phyloP scores from a whole-genome alignment of 2,113 vertebrate genomes.

The Sterna hirundo region DNA sequence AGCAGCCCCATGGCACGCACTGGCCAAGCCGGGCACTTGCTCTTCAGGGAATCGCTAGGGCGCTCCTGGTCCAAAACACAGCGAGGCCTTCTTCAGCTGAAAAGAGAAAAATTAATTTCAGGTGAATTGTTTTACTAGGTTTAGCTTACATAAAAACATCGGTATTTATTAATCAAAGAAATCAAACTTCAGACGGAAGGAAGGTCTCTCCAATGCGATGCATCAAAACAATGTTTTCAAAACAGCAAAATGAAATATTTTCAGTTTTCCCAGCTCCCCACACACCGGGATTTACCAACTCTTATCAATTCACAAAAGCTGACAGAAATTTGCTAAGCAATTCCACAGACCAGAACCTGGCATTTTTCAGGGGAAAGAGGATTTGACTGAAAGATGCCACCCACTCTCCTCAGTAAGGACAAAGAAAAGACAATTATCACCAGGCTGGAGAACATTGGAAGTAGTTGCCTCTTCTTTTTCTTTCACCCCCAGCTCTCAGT shows the following conservation, averaged over 20 bases:
- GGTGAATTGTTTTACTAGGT: rapidly evolving
- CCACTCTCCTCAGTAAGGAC: background rate
- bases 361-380: background rate
- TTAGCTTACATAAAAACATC: background rate
- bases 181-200: background rate
- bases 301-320: background rate
- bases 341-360: background rate
- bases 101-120: background rate
- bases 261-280: background rate
- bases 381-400: background rate
- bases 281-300: background rate
- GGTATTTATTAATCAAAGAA: background rate
- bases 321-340: background rate
- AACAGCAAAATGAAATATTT: background rate
- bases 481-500: background rate
- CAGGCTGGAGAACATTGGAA: background rate
- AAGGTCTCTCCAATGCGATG: background rate
- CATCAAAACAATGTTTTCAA: background rate
- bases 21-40: rapidly evolving
- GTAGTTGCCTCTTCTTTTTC: background rate
- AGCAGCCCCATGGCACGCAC: rapidly evolving
- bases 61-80: background rate
- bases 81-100: rapidly evolving
- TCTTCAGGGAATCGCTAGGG: rapidly evolving
- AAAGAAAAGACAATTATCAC: background rate